A percentile compares a stretch with the other conserved stretches of the same genome.
phyloP scores from a whole-genome alignment of 2,888 invertebrate species.

The Branchipolynoe longqiensis region DNA sequence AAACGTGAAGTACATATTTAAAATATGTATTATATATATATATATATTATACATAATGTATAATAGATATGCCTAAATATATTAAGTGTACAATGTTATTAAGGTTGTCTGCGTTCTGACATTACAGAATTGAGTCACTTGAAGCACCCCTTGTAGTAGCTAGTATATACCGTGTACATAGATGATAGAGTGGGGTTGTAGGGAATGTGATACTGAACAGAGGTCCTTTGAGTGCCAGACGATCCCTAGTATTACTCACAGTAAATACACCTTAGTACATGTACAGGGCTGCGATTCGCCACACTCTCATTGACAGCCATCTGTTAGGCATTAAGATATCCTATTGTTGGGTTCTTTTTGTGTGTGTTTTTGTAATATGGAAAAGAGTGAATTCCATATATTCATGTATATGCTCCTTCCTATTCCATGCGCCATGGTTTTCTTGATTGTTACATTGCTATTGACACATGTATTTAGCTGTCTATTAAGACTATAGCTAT shows the following conservation, averaged over 20 bases:
- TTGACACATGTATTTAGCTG: neutral
- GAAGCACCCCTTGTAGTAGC: neutral
- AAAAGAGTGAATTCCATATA: too few species aligned
- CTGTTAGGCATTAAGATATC: too few species aligned
- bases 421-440: too few species aligned
- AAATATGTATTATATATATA: neutral
- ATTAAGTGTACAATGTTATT: neutral
- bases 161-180: conserved; percentile 38
- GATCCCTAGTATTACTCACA: conserved; percentile 9
- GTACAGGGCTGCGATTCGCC: too few species aligned
- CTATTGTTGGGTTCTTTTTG: conserved; percentile 5
- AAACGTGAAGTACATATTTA: too few species aligned
- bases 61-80: too few species aligned
- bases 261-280: neutral
- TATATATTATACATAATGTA: neutral
- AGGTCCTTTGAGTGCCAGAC: neutral
- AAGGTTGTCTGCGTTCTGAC: neutral
- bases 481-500: neutral
- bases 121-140: conserved; percentile 34
- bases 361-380: neutral
- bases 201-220: too few species aligned
- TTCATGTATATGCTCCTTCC: too few species aligned
- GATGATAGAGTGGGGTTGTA: neutral
- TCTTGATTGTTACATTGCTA: too few species aligned
- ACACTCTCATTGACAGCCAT: too few species aligned